Conservation (phyloP, 2,888 invertebrate genomes). For the Eupithecia insigniata region DNA sequence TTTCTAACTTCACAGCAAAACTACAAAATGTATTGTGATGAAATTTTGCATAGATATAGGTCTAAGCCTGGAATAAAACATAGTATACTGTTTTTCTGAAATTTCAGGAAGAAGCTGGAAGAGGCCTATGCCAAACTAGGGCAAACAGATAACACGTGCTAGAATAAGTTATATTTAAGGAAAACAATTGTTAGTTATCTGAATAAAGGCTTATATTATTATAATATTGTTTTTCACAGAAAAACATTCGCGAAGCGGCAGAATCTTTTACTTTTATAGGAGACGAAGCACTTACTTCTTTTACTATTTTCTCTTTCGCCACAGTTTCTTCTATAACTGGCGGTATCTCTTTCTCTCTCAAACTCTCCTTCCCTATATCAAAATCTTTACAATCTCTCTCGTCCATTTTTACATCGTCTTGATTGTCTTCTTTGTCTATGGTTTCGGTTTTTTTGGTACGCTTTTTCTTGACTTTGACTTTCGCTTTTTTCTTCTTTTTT, state of each 20-base stretch:
- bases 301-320: background rate
- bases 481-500: slow-evolving; percentile 47
- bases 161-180: too few species aligned
- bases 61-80: too few species aligned
- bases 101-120: too few species aligned
- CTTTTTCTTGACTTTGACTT: slow-evolving; percentile 45
- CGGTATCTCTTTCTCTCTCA: background rate
- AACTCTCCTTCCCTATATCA: background rate
- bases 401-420: slow-evolving; percentile 11
- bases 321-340: background rate
- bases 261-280: background rate
- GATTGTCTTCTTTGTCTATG: background rate
- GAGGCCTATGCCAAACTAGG: too few species aligned
- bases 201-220: too few species aligned
- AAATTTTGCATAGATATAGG: background rate
- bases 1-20: background rate
- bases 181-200: too few species aligned
- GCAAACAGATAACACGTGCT: too few species aligned
- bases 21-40: background rate
- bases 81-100: too few species aligned
- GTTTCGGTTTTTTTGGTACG: slow-evolving; percentile 15
- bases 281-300: background rate
- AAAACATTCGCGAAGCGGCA: too few species aligned
- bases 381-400: background rate
- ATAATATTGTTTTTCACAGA: too few species aligned